Percentiles rank a stretch among this genome's conserved stretches.
These are phyloP conservation scores for Eupeodes luniger DNA, from an alignment of 2,888 invertebrate species.

Conservation along the genomic window DNA sequence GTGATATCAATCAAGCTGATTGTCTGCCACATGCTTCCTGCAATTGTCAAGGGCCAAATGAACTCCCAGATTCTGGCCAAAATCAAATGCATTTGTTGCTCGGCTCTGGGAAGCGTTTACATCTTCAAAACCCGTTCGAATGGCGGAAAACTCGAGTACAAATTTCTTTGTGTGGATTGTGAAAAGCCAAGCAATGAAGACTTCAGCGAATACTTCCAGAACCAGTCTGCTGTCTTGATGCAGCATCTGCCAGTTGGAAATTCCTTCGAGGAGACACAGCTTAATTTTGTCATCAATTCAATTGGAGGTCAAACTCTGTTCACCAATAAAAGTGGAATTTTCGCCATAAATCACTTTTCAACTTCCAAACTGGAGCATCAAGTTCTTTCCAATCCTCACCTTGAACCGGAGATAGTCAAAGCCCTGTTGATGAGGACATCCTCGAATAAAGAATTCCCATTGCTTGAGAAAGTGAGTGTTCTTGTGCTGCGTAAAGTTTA, in stretches of 20 bases:
- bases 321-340: slow-evolving; percentile 44
- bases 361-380: slow-evolving; percentile 53
- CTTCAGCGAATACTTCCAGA: slow-evolving; percentile 18
- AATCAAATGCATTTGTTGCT: slow-evolving; percentile 64
- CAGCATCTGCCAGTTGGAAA: background rate
- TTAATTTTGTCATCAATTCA: slow-evolving; percentile 54
- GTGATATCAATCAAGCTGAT: slow-evolving; percentile 52
- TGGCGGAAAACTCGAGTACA: background rate
- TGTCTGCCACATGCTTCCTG: slow-evolving; percentile 64
- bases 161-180: slow-evolving; percentile 59
- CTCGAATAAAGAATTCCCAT: slow-evolving; percentile 33
- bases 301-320: slow-evolving; percentile 51
- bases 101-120: slow-evolving; percentile 39
- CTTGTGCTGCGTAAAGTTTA: slow-evolving; percentile 56
- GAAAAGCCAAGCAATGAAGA: slow-evolving; percentile 38
- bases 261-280: slow-evolving; percentile 43
- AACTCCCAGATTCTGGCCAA: slow-evolving; percentile 11
- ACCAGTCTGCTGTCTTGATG: slow-evolving; percentile 32
- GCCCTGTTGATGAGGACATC: slow-evolving; percentile 49
- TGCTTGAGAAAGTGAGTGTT: slow-evolving; percentile 67
- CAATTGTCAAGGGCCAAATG: slow-evolving; percentile 24
- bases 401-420: slow-evolving; percentile 56
- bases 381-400: slow-evolving; percentile 21
- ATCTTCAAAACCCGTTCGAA: slow-evolving; percentile 37
- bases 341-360: slow-evolving; percentile 66